A percentile compares a stretch with the other conserved stretches of the same genome.
Conservation (phyloP, 2,797 vertebrate species). For the Neosalanx taihuensis region DNA sequence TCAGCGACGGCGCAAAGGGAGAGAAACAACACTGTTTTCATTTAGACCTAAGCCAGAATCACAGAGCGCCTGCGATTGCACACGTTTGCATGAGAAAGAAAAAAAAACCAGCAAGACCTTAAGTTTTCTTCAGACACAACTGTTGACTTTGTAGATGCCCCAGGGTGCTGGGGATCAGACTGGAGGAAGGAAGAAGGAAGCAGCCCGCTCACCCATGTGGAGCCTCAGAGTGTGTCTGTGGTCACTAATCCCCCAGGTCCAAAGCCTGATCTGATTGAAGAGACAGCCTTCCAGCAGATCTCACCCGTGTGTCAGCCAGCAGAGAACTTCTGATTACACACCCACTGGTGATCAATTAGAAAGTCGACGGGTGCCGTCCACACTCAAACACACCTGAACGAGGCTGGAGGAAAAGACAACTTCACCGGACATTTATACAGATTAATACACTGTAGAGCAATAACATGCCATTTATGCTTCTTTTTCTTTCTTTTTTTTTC, state of each 20-base stretch:
- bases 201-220: slow-evolving; percentile 59
- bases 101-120: slow-evolving; percentile 63
- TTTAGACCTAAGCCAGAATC: slow-evolving; percentile 71
- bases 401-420: slow-evolving; percentile 38
- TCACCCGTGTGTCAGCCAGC: slow-evolving; percentile 63
- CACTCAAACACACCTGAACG: slow-evolving; percentile 48
- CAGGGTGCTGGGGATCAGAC: slow-evolving; percentile 59
- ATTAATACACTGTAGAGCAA: slow-evolving; percentile 25
- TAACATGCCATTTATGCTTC: slow-evolving; percentile 19
- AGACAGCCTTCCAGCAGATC: slow-evolving; percentile 64
- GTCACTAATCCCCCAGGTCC: slow-evolving; percentile 67
- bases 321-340: slow-evolving; percentile 64
- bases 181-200: slow-evolving; percentile 74
- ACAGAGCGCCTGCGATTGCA: slow-evolving; percentile 62
- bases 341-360: slow-evolving; percentile 74
- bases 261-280: slow-evolving; percentile 70
- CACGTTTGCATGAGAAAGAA: slow-evolving; percentile 54
- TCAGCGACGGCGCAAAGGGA: slow-evolving; percentile 61
- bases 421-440: slow-evolving; percentile 21
- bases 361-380: slow-evolving; percentile 64
- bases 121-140: slow-evolving; percentile 63
- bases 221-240: slow-evolving; percentile 63
- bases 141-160: slow-evolving; percentile 74
- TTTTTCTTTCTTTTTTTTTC: slow-evolving; percentile 16
- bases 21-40: slow-evolving; percentile 73